phyloP scores from a whole-genome alignment of 1,140 invertebrate species.

The Drosophila kurseongensis region DNA sequence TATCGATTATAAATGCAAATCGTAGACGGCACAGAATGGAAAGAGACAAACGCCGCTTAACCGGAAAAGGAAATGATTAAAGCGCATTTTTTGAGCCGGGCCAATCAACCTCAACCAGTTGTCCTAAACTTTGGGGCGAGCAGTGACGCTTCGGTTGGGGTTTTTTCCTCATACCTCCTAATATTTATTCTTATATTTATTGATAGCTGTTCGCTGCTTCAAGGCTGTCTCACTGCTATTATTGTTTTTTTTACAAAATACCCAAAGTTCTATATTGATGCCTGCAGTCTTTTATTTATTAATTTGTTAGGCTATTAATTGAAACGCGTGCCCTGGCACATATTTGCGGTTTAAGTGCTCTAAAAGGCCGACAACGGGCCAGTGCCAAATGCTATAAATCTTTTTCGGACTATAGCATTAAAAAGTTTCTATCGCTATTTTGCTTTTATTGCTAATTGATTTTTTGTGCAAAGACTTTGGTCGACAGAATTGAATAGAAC shows the following conservation, averaged over 20 bases:
- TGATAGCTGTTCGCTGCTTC: constrained; percentile 18
- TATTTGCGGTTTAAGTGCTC: constrained; percentile 22
- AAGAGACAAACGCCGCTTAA: constrained; percentile 51
- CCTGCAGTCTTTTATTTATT: constrained; percentile 6
- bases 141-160: constrained; percentile 12
- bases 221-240: constrained; percentile 17
- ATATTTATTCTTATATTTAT: constrained; percentile 46
- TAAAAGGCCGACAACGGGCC: constrained; percentile 49
- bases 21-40: constrained; percentile 26
- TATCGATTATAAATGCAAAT: constrained; percentile 68
- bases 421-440: constrained; percentile 47
- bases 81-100: constrained; percentile 44
- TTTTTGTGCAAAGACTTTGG: constrained; percentile 28
- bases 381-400: constrained; percentile 52
- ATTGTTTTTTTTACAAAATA: constrained; percentile 1
- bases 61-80: constrained; percentile 80
- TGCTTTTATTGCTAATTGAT: constrained; percentile 55
- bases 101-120: constrained; percentile 22
- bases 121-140: constrained; percentile 19
- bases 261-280: constrained; percentile 1
- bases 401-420: constrained; percentile 50
- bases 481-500: constrained; percentile 4
- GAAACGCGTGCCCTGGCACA: constrained; percentile 40
- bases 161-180: constrained; percentile 28
- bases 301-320: constrained; percentile 22